These are phyloP conservation scores for Mythimna impura DNA, from an alignment of 2,888 invertebrate species.

Conservation along the genomic window DNA sequence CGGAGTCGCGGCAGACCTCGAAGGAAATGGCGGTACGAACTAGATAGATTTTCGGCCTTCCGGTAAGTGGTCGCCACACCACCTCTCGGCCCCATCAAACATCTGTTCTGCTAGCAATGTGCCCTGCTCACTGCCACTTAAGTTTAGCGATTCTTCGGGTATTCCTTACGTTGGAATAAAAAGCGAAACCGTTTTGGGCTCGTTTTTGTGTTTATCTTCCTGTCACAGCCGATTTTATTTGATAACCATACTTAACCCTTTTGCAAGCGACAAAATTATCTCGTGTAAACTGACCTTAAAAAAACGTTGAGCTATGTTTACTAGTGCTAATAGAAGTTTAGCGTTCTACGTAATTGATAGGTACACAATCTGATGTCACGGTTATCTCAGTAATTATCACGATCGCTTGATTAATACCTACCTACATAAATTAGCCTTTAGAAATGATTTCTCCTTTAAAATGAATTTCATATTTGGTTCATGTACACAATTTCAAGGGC, in stretches of 20 bases:
- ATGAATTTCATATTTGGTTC: slow-evolving; percentile 6
- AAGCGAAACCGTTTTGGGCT: no score
- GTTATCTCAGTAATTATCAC: slow-evolving; percentile 18
- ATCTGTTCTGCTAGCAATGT: no score
- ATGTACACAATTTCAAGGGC: neutral
- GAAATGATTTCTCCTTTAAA: slow-evolving; percentile 12
- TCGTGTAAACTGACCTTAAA: neutral
- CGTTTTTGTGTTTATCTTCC: no score
- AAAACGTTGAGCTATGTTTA: neutral
- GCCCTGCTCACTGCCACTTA: no score
- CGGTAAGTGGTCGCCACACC: no score
- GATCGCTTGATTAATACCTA: slow-evolving; percentile 9
- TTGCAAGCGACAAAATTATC: neutral
- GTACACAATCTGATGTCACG: slow-evolving; percentile 24
- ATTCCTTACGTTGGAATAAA: no score
- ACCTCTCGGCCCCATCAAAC: no score
- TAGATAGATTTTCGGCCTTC: no score
- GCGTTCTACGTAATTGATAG: slow-evolving; percentile 24
- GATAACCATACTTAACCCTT: neutral
- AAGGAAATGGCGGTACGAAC: no score
- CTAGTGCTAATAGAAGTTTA: slow-evolving; percentile 19
- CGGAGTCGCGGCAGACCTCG: no score
- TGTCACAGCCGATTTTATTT: no score
- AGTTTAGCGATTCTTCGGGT: no score
- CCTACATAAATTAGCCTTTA: neutral